Base-by-base conservation (phyloP, 2,113 vertebrate genomes). In the Formicarius rufipectus region DNA sequence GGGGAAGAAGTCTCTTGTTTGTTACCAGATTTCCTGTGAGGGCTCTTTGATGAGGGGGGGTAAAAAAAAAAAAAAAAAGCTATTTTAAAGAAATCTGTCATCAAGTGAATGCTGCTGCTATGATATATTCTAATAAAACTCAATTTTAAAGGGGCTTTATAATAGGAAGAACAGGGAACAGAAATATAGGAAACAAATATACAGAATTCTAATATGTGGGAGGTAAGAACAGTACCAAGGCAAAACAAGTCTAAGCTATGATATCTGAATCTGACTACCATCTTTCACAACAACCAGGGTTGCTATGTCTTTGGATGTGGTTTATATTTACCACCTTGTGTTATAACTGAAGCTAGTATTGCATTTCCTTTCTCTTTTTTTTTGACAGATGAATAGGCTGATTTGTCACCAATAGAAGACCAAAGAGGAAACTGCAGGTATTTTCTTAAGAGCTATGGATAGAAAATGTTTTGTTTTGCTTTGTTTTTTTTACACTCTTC, bases 11-110 rank as follows among this genome's bases (percentile, higher is more conserved):
- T 39, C 76, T 82, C 56, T 93, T 53, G 42, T 60, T 92, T 35
- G 66, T 93, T 84, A 87, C 94, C 5, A 1, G 62, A 91, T 89
- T 97, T 95, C 90, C 92, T 89, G 67, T 92, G 81, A 60, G 4
- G 9, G 39, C 7, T 60, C 60, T 96, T 95, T 97, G 93, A 95
- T 94, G 59, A 87, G 23, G 28, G 35, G n/a, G n/a, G n/a, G n/a
- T n/a, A 73, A 81, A 80, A 88, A 73, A 55, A 80, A 88, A 73
- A 50, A 4, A 9, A 50, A 22, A 8, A 89, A 82, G n/a, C 50
- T 33, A 66, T 83, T 91, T 82, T 2, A 2, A 45, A 90, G n/a
- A 74, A 78, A 56, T 42, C 83, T 90, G 58, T 94, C 92, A 89
- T 75, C 79, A 68, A 68, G 22, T 35, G 20, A 69, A 71, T 69